Evolutionary conservation across 2,888 invertebrate species (phyloP).

Genomic region (Campaea margaritaria): DNA sequence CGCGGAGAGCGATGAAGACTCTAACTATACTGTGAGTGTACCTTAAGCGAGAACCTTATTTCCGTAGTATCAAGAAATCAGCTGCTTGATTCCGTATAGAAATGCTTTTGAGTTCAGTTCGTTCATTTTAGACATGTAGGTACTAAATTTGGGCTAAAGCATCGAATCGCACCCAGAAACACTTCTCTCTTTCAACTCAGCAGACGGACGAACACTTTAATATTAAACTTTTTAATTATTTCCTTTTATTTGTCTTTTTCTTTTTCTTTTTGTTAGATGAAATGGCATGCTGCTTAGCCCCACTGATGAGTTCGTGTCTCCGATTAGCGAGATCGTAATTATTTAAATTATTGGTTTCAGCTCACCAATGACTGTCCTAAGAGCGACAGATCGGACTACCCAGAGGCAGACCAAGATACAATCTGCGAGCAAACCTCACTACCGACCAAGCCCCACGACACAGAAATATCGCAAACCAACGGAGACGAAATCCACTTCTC

Average conservation of each 20-base stretch:
- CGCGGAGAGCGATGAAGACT: slow-evolving; percentile 74
- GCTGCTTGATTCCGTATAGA: too few relatives aligned
- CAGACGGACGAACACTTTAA: too few relatives aligned
- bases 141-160: too few relatives aligned
- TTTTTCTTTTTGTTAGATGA: background rate
- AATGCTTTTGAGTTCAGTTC: too few relatives aligned
- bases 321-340: background rate
- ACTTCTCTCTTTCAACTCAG: too few relatives aligned
- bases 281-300: background rate
- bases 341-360: slow-evolving; percentile 57
- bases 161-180: too few relatives aligned
- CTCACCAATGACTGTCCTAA: slow-evolving; percentile 67
- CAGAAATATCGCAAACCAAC: slow-evolving; percentile 34
- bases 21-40: slow-evolving; percentile 65
- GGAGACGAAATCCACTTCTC: slow-evolving; percentile 36
- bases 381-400: slow-evolving; percentile 61
- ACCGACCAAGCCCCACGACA: slow-evolving; percentile 25
- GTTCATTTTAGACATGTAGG: too few relatives aligned
- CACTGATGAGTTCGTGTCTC: too few relatives aligned
- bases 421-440: slow-evolving; percentile 40
- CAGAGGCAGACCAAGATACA: slow-evolving; percentile 64
- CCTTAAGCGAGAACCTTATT: background rate
- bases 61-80: background rate
- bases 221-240: too few relatives aligned
- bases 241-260: too few relatives aligned